These are phyloP conservation scores for Bovichtus diacanthus DNA, from an alignment of 2,797 vertebrate genomes.

Conservation along the genomic window DNA sequence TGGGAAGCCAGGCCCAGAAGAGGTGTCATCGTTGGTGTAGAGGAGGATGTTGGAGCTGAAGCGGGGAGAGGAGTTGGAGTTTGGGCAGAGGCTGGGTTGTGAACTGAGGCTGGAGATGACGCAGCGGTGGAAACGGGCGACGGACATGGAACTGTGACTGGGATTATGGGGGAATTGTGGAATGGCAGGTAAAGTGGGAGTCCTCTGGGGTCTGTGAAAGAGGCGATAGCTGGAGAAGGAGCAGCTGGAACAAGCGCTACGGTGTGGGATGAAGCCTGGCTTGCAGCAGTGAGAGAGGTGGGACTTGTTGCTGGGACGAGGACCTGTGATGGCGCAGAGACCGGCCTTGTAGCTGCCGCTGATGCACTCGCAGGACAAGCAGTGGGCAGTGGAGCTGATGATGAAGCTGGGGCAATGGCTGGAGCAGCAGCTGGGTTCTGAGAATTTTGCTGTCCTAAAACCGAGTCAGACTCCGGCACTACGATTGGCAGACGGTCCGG, in stretches of 20 bases:
- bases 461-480: conserved; percentile 50
- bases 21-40: conserved; percentile 19
- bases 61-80: conserved; percentile 5
- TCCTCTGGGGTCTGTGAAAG: conserved; percentile 41
- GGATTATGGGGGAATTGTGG: conserved; percentile 57
- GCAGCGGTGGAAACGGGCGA: conserved; percentile 8
- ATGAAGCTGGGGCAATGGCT: background rate
- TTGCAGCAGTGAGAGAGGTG: background rate
- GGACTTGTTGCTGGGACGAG: conserved; percentile 16
- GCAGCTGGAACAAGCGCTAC: conserved; percentile 32
- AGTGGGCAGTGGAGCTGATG: background rate
- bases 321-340: conserved; percentile 21
- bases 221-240: conserved; percentile 18
- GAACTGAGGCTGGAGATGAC: conserved; percentile 1
- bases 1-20: conserved; percentile 51
- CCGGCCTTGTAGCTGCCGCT: conserved; percentile 1
- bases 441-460: conserved; percentile 35
- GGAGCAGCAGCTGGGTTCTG: conserved; percentile 46
- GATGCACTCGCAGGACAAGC: background rate
- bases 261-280: conserved; percentile 31
- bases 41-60: conserved; percentile 10
- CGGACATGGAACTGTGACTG: conserved; percentile 24
- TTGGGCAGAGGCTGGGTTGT: conserved; percentile 9
- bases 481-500: conserved; percentile 50
- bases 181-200: conserved; percentile 61